phyloP scores from a whole-genome alignment of 2,797 vertebrate genomes.

The Mionectes olivaceus region DNA sequence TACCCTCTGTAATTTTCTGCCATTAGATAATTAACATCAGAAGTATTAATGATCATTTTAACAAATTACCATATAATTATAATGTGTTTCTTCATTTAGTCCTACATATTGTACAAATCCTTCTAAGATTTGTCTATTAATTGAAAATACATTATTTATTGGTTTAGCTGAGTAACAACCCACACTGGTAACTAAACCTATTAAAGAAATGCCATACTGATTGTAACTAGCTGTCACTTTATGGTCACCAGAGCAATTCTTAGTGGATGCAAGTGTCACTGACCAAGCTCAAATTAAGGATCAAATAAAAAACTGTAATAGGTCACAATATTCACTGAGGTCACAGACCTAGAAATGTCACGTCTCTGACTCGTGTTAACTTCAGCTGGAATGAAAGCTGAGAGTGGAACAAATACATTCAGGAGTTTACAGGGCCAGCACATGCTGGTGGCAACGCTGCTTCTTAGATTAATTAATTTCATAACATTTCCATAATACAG shows the following conservation, averaged over 20 bases:
- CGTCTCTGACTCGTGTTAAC: neutral
- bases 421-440: conserved; percentile 30
- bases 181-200: neutral
- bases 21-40: conserved; percentile 63
- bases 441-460: conserved; percentile 14
- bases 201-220: neutral
- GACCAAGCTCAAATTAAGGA: conserved; percentile 37
- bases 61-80: conserved; percentile 60
- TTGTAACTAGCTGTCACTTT: neutral
- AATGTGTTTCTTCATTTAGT: conserved; percentile 47
- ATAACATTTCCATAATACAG: conserved; percentile 63
- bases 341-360: conserved; percentile 32
- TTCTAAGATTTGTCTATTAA: conserved; percentile 57
- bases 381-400: conserved; percentile 1
- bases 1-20: conserved; percentile 59
- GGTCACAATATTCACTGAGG: neutral
- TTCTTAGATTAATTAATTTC: conserved; percentile 71
- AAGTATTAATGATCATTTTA: conserved; percentile 64
- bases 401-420: conserved; percentile 13
- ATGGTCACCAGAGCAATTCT: neutral
- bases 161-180: neutral
- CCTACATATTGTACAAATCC: conserved; percentile 3
- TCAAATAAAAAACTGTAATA: neutral
- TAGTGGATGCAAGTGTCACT: neutral
- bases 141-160: conserved; percentile 38